Evolutionary conservation across 1,140 invertebrate species (phyloP), one percentile per base, ranked within the genome.

Genomic region (Aphaenogaster floridana): DNA sequence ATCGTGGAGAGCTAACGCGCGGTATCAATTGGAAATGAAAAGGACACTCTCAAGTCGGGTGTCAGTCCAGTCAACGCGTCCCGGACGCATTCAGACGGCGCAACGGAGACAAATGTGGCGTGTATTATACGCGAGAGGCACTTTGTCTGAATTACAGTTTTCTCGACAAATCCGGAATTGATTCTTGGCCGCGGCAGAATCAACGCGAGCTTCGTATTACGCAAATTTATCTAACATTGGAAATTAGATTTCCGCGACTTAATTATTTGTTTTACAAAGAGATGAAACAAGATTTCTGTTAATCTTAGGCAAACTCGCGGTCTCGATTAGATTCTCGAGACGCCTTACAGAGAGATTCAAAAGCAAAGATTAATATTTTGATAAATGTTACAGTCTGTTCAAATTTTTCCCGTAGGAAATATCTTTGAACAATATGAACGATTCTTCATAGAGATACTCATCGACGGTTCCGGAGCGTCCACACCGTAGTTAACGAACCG

Each of bases 1-100:
- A 80, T 61, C 42, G 78, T 61, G 54, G 45, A 63, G 71, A 77
- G 36, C 21, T 34, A 61, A 63, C 52, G 54, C 17, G 54, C 28
- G 45, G 34, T n/a, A 52, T 42, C 83, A 86, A 76, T 66, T 66
- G 36, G 13, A 13, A 61, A 61, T 84, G 54, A 84, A 84, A 61
- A 84, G 54, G 5, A 59, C 21, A 84, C 54, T 74, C 66, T 69
- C 34, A 39, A 59, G 39, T 39, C 63, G 45, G 21, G 6, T 57
- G 61, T 52, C 59, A 9, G 52, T 59, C 11, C 17, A 9, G 4
- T 50, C 50, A 36, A 45, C 15, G 45, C n/a, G 7, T 8, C 39
- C 54, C 45, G 42, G 8, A 42, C 39, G 11, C 64, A 13, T 52
- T 68, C 21, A 21, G 52, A 39, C 54, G 45, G 11, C 48, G 71